Percentiles rank a stretch among this genome's conserved stretches.
phyloP scores from a whole-genome alignment of 30 jellyfish, hydroid and myxozoan genomes.

The Chironex yamaguchii region DNA sequence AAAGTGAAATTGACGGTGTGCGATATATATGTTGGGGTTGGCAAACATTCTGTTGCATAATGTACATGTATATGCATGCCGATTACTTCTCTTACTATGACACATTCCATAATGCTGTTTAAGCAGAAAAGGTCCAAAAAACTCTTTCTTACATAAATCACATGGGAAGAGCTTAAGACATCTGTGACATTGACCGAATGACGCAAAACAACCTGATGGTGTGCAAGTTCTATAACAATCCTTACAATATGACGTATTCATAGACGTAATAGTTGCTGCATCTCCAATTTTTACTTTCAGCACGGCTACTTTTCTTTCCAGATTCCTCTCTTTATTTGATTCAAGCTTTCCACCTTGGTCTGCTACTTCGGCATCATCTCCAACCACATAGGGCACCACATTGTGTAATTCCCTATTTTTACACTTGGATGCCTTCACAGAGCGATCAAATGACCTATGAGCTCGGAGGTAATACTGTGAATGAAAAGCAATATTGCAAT shows the following conservation, averaged over 20 bases:
- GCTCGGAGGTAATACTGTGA: not conserved
- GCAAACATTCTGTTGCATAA: not conserved
- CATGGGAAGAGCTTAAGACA: not conserved
- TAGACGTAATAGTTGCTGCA: not conserved
- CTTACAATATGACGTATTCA: not conserved
- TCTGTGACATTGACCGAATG: not conserved
- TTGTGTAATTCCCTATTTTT: no score
- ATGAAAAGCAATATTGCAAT: not conserved
- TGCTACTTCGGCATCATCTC: no score
- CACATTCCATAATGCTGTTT: not conserved
- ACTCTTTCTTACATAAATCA: not conserved
- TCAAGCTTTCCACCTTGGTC: no score
- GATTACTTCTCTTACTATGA: not conserved
- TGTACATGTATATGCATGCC: not conserved
- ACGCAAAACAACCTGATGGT: not conserved
- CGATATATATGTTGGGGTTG: not conserved
- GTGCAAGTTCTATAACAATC: not conserved
- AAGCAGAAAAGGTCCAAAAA: not conserved
- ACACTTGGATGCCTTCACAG: no score
- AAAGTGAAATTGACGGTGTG: not conserved
- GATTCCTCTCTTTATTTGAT: not conserved
- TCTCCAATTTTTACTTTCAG: not conserved
- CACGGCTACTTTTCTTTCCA: not conserved
- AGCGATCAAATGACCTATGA: not conserved
- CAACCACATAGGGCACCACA: no score